Evolutionary conservation across 2,113 vertebrate genomes (phyloP), one percentile per base, ranked within the genome.

Genomic region (Indri indri): DNA sequence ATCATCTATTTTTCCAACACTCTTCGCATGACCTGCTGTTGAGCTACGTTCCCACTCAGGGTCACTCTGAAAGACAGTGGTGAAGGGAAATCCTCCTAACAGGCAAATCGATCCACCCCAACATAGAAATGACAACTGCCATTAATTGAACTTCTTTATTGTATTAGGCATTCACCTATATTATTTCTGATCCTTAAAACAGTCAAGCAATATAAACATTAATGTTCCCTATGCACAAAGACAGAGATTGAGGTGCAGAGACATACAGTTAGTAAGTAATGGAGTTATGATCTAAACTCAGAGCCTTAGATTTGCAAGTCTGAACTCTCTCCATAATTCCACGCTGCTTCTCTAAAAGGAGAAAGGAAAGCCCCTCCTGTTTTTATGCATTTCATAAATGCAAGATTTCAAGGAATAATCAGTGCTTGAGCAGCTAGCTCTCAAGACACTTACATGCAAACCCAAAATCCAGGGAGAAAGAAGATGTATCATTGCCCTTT

Each of bases 341-440:
- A n/a, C 23, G 20, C 18, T 80, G 22, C 2, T 54, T 73, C 59
- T 54, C 47, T 73, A 84, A 57, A 82, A 81, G 57, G 42, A 23
- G 47, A 52, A 42, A 94, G 22, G 63, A 76, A 92, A 66, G 5
- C 0, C 18, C 13, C 17, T 90, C 7, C 20, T n/a, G 18, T 52
- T 94, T 85, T 76, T 22, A 37, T 12, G 11, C 11, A 42, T 54
- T 91, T 95, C 34, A 61, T 68, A 77, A 70, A 40, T n/a, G 54
- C 18, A 92, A 42, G 47, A 81, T 84, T 96, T 81, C 50, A 87
- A 79, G 68, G 11, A 96, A 68, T n/a, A 65, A 2, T 30, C 65
- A n/a, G 42, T 40, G 17, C 20, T 57, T 34, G 63, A 81, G 34
- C 34, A 61, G 57, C 42, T 45, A 52, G 34, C 6, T 84, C 12